Evolutionary conservation across 2,113 vertebrate species (phyloP).

Genomic region (Myxocyprinus asiaticus): DNA sequence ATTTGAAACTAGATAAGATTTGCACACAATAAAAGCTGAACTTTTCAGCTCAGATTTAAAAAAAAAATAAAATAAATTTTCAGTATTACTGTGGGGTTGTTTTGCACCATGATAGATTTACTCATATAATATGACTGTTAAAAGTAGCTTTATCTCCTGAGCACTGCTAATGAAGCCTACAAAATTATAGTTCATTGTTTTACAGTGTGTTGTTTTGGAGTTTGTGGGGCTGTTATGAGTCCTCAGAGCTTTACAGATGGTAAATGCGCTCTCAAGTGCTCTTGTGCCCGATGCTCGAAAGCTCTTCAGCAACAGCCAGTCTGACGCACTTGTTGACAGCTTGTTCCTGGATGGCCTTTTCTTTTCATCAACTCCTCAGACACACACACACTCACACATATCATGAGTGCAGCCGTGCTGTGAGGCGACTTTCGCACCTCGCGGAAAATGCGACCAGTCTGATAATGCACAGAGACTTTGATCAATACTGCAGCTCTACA

Average conservation of each 20-base stretch:
- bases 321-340: slow-evolving; percentile 33
- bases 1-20: background rate
- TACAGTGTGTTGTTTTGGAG: background rate
- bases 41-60: background rate
- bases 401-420: slow-evolving; percentile 2
- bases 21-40: background rate
- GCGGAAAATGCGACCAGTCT: background rate
- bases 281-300: background rate
- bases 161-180: too few species aligned
- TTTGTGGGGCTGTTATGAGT: background rate
- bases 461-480: slow-evolving; percentile 11
- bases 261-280: slow-evolving; percentile 25
- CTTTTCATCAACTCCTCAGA: background rate
- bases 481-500: slow-evolving; percentile 6
- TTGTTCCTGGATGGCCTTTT: slow-evolving; percentile 21
- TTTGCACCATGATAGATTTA: too few species aligned
- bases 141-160: too few species aligned
- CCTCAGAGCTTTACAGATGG: background rate
- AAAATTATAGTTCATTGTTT: too few species aligned
- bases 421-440: slow-evolving; percentile 3
- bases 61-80: too few species aligned
- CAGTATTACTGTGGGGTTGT: too few species aligned
- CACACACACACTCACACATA: slow-evolving; percentile 30
- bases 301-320: slow-evolving; percentile 21
- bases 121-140: too few species aligned